phyloP scores from a whole-genome alignment of 2,113 vertebrate genomes.

The Hypocryptadius cinnamomeus region DNA sequence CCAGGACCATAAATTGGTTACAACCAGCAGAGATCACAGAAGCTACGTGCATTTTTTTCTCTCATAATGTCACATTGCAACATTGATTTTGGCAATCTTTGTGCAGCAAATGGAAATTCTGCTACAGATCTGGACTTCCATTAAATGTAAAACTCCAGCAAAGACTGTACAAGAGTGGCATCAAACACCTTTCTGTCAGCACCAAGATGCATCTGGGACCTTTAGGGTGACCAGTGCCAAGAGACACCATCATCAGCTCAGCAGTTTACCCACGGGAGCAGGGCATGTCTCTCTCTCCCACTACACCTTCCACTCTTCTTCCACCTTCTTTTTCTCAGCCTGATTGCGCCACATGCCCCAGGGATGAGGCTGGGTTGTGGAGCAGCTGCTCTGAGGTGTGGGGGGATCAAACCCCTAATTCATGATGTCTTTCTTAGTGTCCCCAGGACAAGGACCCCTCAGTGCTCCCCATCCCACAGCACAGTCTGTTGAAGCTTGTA shows the following conservation, averaged over 20 bases:
- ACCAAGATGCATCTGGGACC: background rate
- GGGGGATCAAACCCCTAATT: background rate
- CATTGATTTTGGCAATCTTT: background rate
- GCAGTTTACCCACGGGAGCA: rapidly evolving
- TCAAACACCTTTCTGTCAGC: background rate
- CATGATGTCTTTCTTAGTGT: rapidly evolving
- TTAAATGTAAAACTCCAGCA: background rate
- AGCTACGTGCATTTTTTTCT: background rate
- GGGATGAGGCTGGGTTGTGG: background rate
- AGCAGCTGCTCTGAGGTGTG: background rate
- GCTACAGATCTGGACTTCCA: background rate
- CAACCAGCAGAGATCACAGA: background rate
- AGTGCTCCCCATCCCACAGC: background rate
- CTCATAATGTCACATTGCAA: background rate
- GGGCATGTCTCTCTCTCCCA: too few relatives aligned
- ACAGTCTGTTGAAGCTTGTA: rapidly evolving
- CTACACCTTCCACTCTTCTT: background rate
- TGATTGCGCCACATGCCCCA: background rate
- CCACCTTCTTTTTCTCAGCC: background rate
- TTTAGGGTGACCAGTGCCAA: background rate
- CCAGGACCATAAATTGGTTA: background rate
- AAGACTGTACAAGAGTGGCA: rapidly evolving
- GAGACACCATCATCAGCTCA: background rate
- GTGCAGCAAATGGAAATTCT: background rate
- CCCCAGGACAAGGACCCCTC: background rate